Conservation (phyloP, 2,797 vertebrate species). For the Chaenodraco wilsoni region DNA sequence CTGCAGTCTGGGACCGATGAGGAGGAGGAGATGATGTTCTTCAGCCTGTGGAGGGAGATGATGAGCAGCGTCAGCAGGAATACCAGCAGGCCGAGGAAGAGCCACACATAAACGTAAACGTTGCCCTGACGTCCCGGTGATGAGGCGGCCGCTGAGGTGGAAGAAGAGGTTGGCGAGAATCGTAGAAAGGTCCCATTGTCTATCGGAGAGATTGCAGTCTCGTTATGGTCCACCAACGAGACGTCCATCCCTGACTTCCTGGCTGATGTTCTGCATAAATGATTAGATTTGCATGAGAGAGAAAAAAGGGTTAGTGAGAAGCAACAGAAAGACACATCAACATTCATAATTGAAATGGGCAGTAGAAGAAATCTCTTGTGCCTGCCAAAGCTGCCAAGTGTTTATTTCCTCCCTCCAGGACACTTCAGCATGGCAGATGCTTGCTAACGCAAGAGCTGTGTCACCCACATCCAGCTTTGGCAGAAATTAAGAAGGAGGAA, state of each 20-base stretch:
- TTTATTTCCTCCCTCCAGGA: constrained; percentile 27
- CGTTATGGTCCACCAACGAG: constrained; percentile 78
- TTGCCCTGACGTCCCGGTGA: constrained; percentile 80
- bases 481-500: constrained; percentile 19
- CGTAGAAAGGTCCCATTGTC: constrained; percentile 91
- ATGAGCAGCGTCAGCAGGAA: constrained; percentile 94
- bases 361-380: constrained; percentile 25
- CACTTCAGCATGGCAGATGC: constrained; percentile 27
- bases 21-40: constrained; percentile 96
- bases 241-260: constrained; percentile 88
- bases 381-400: constrained; percentile 30
- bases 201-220: constrained; percentile 62
- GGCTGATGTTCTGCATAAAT: constrained; percentile 14
- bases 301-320: constrained; percentile 17
- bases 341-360: constrained; percentile 33
- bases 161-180: constrained; percentile 89
- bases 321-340: constrained; percentile 8
- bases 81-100: constrained; percentile 94
- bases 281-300: constrained; percentile 6
- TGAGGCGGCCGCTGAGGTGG: constrained; percentile 87
- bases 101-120: constrained; percentile 94
- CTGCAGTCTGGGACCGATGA: constrained; percentile 92
- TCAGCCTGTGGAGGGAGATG: constrained; percentile 95
- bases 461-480: constrained; percentile 27
- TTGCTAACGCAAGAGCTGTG: constrained; percentile 46